A percentile compares a stretch with the other conserved stretches of the same genome.
Evolutionary conservation across 2,797 vertebrate genomes (phyloP).

Genomic region (Scomberomorus guttatus): DNA sequence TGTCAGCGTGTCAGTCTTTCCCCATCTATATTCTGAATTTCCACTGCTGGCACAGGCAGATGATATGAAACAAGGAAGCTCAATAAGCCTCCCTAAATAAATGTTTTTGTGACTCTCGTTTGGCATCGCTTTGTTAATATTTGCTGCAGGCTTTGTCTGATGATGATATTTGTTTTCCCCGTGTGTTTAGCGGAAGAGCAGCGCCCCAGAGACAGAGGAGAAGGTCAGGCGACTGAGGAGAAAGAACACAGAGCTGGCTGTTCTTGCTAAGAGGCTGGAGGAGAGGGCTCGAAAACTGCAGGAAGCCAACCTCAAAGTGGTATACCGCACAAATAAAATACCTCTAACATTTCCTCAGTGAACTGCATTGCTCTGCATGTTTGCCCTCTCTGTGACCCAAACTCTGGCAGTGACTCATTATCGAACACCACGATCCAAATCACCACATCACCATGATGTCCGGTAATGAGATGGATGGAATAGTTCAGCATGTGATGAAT

Average conservation of each 20-base stretch:
- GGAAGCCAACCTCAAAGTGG: constrained; percentile 97
- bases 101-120: constrained; percentile 28
- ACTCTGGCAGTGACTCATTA: constrained; percentile 29
- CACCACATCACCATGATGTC: constrained; percentile 32
- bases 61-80: background rate
- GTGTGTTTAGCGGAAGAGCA: constrained; percentile 91
- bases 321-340: constrained; percentile 70
- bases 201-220: constrained; percentile 96
- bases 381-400: constrained; percentile 23
- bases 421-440: constrained; percentile 27
- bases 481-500: constrained; percentile 48
- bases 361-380: background rate
- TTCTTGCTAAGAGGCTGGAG: constrained; percentile 97
- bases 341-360: constrained; percentile 4
- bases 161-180: constrained; percentile 52
- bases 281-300: constrained; percentile 96
- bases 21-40: background rate
- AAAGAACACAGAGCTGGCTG: constrained; percentile 96
- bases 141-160: constrained; percentile 46
- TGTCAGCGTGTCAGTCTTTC: background rate
- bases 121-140: constrained; percentile 26
- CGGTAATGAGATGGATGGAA: constrained; percentile 39
- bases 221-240: constrained; percentile 96
- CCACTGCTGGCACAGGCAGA: background rate
- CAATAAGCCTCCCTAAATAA: constrained; percentile 28